Conservation (phyloP, 2,113 vertebrate species). For the Hemiscyllium ocellatum region DNA sequence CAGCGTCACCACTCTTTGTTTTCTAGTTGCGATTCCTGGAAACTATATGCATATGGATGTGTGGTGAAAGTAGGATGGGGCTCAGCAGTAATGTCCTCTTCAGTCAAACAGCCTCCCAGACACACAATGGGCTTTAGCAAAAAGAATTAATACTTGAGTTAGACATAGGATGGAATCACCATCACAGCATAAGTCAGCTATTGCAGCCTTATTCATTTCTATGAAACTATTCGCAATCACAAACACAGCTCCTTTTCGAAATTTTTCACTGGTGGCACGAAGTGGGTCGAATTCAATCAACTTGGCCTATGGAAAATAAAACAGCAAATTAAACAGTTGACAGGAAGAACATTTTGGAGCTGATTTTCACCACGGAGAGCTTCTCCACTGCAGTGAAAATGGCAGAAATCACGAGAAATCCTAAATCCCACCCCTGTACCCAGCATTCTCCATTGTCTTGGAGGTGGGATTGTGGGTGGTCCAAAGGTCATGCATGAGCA, state of each 20-base stretch:
- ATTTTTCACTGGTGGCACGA: slow-evolving; percentile 77
- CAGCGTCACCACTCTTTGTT: not conserved
- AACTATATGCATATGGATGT: not conserved
- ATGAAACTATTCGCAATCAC: slow-evolving; percentile 93
- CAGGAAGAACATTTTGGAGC: not conserved
- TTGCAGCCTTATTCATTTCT: slow-evolving; percentile 95
- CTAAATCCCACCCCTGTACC: no score
- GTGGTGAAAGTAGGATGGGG: not conserved
- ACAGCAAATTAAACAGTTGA: not conserved
- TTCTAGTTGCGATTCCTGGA: not conserved
- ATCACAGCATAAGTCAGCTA: not conserved
- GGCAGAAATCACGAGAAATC: no score
- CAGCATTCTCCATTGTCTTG: no score
- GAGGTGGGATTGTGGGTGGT: no score
- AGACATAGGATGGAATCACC: not conserved
- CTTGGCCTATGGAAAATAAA: slow-evolving; percentile 74
- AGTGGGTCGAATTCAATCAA: slow-evolving; percentile 90
- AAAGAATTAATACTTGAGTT: not conserved
- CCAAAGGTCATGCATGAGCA: no score
- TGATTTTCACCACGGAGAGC: no score
- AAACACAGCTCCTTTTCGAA: slow-evolving; percentile 78
- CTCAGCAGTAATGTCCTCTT: not conserved
- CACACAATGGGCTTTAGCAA: not conserved
- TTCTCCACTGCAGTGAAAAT: no score
- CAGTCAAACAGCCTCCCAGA: not conserved